Evolutionary conservation across 2,888 invertebrate species (phyloP).

Genomic region (Erebia palarica): DNA sequence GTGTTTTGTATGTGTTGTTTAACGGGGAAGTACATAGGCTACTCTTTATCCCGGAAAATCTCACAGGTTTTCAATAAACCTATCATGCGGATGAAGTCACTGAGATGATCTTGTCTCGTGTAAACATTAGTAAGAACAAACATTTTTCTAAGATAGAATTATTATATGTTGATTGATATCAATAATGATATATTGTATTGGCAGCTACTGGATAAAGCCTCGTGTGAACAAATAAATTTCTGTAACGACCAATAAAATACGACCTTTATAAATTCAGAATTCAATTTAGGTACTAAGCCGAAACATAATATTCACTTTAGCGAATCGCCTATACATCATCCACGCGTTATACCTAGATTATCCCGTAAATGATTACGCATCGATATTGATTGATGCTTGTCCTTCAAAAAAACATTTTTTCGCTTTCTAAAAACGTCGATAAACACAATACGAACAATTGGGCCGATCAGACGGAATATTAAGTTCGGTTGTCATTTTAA

Average conservation of each 20-base stretch:
- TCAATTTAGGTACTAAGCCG: conserved; percentile 53
- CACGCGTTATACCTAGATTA: conserved; percentile 47
- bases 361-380: conserved; percentile 38
- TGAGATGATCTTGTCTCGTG: too few relatives aligned
- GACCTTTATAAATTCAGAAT: conserved; percentile 9
- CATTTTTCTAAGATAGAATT: too few relatives aligned
- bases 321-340: conserved; percentile 64
- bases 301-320: conserved; percentile 43
- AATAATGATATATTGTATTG: too few relatives aligned
- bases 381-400: conserved; percentile 72
- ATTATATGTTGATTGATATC: too few relatives aligned
- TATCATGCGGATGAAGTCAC: too few relatives aligned
- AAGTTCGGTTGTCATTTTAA: conserved; percentile 81
- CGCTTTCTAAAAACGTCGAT: conserved; percentile 73
- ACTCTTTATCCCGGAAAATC: neutral
- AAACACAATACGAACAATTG: conserved; percentile 81
- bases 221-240: neutral
- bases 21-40: neutral
- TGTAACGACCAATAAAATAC: conserved; percentile 2
- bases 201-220: neutral
- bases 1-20: conserved; percentile 24
- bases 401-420: conserved; percentile 58
- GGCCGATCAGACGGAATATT: conserved; percentile 81
- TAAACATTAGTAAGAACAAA: too few relatives aligned
- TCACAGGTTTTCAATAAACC: too few relatives aligned